Evolutionary conservation across 2,113 vertebrate species (phyloP), one percentile per base, ranked within the genome.

Genomic region (Mastomys natalensis): DNA sequence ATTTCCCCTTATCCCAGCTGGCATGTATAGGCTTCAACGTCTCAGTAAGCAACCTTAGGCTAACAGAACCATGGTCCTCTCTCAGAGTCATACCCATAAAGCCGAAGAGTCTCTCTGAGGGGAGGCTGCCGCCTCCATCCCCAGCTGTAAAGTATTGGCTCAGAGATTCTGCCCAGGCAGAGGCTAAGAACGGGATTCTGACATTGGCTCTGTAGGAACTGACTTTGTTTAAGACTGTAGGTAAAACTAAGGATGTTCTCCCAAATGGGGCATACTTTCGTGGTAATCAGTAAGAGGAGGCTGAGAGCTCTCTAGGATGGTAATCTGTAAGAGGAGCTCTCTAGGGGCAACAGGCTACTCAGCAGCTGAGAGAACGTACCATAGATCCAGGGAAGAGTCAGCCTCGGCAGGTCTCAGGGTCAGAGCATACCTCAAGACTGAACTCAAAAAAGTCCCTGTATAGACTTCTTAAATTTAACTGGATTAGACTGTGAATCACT

Each of bases 311-410:
- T n/a, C n/a, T n/a, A n/a, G 60, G 31, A 34, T 64, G 62, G 7
- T 93, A 64, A 78, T n/a, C 64, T 89, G 53, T 87, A 74, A 86
- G 85, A 96, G 37, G 53, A 88, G 60, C 60, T 78, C 34, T n/a
- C 45, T 48, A 43, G 48, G 15, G 80, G 72, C 73, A 43, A 72
- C n/a, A 90, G 58, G 64, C 48, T 40, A 74, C 60, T 15, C 22
- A 48, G 24, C 64, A 86, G n/a, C 34, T 31, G 17, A 64, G 40
- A 40, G 34, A 64, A 19, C 81, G 58, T 60, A 74, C 40, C 21
- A 48, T 78, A 51, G 1, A 58, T 34, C 72, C 66, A 22, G n/a
- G 34, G 21, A 77, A 91, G 62, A 34, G 62, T 43, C 26, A 64
- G 10, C 8, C 70, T 55, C 34, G 31, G 74, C 43, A 4, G 4